Base-by-base conservation (phyloP, 2,888 invertebrate genomes). In the Drosophila borealis region DNA sequence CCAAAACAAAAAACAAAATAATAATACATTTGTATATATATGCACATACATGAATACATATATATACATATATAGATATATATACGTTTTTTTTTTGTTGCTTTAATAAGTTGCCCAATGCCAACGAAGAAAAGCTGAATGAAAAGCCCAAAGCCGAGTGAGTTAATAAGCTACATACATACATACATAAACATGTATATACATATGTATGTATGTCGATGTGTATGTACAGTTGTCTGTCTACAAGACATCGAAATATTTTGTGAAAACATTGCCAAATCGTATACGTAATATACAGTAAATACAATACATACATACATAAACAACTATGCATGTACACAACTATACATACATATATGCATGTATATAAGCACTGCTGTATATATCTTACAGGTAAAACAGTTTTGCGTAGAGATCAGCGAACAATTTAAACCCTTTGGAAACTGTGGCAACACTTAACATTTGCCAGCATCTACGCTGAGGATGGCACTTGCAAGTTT, bases 41-140 rank as follows among this genome's bases (percentile, higher is more conserved):
- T 21, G 45, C 17, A 57, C 9, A 29, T 9, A 42, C 14, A 17
- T 41, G 8, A 29, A 29, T 29, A 29, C 29, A 17, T 11, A 17
- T 41, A 17, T 17, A 56, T 53, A 59, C 54, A 65, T 57, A 57
- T 42, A 64, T 56, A 14, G 17, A 39, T 60, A 29, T 17, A 56
- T 53, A 59, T 57, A 63, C 57, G 54, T 36, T 59, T 8, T 54
- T 50, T 49, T 55, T 57, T 66, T 80, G 48, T 77, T 78, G 68
- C 50, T 74, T 62, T 60, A 69, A 74, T 69, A 62, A 74, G 66
- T 65, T 85, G 63, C 67, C 61, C 84, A 81, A 81, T 86, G 84
- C 81, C 87, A 83, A 33, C 21, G 66, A 39, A 60, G 37, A 68
- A 67, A 67, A 62, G 33, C 62, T 62, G 80, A 84, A 80, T 80